Base-by-base conservation (phyloP, 2,888 invertebrate species). In the Ophraella communa region DNA sequence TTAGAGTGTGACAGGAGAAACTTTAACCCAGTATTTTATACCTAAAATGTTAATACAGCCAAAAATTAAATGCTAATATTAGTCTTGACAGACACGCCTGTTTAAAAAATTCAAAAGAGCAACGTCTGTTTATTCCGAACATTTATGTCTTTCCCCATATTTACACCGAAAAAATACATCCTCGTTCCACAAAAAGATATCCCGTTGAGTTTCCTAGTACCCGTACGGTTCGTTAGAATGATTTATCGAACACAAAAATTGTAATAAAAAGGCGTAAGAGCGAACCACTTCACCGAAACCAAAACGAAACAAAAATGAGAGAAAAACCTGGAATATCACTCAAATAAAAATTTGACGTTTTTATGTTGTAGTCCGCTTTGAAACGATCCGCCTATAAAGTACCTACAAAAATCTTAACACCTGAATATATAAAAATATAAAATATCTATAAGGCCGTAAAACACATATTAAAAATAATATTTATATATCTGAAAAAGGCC, bases 391-490 rank as follows among this genome's bases (percentile, higher is more conserved):
- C 72, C 75, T 73, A 74, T 74, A 77, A 73, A 72, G 68, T 70
- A 80, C n/a, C n/a, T n/a, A n/a, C 79, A 77, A 79, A 79, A 79
- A 78, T 80, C 80, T 81, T 82, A 81, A 82, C 82, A 82, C 82
- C 82, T 82, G 82, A 82, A 82, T 78, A 77, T 81, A 81, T 81
- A 81, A 82, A 82, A 81, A 77, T 81, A 81, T 82, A 81, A 82
- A 82, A 82, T 81, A 82, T 82, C 81, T 82, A 82, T 82, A 81
- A 81, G 81, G 80, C 77, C 82, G 81, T 82, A 82, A 82, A 82
- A 81, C 75, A 78, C 78, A 80, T 81, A 82, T 82, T 82, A 82
- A 82, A 82, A 82, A 82, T 82, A 82, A 82, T 82, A 82, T 82
- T 82, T 82, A 82, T 82, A 81, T 81, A 80, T 80, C 79, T 79